Evolutionary conservation across 2,797 vertebrate species (phyloP).

Genomic region (Limnodromus scolopaceus): DNA sequence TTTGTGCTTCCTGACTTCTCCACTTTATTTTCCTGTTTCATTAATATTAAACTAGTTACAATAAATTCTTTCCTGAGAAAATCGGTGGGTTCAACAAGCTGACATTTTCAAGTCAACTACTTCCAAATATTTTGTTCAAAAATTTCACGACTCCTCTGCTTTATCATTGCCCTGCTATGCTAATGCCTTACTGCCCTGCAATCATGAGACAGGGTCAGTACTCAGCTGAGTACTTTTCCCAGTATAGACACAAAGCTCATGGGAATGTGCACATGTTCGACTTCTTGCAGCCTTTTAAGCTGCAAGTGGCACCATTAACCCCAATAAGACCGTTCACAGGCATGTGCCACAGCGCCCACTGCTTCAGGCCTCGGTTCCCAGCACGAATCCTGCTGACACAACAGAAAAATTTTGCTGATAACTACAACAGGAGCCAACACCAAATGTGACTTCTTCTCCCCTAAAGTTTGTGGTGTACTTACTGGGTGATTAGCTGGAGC

Average conservation of each 20-base stretch:
- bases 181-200: not conserved
- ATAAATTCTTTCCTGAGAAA: not conserved
- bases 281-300: not conserved
- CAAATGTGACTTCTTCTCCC: no score
- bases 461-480: rapidly evolving
- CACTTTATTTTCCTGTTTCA: not conserved
- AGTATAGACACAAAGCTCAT: not conserved
- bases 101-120: not conserved
- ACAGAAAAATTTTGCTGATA: not conserved
- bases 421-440: not conserved
- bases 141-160: not conserved
- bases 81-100: not conserved
- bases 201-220: not conserved
- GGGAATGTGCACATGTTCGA: not conserved
- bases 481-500: not conserved
- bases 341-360: not conserved
- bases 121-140: not conserved
- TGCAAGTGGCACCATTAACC: constrained; percentile 5
- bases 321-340: not conserved
- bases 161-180: not conserved
- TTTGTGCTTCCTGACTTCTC: not conserved
- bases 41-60: not conserved
- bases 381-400: not conserved
- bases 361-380: not conserved
- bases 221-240: not conserved